Evolutionary conservation across 2,888 invertebrate species (phyloP).

Genomic region (Dryocosmus kuriphilus): DNA sequence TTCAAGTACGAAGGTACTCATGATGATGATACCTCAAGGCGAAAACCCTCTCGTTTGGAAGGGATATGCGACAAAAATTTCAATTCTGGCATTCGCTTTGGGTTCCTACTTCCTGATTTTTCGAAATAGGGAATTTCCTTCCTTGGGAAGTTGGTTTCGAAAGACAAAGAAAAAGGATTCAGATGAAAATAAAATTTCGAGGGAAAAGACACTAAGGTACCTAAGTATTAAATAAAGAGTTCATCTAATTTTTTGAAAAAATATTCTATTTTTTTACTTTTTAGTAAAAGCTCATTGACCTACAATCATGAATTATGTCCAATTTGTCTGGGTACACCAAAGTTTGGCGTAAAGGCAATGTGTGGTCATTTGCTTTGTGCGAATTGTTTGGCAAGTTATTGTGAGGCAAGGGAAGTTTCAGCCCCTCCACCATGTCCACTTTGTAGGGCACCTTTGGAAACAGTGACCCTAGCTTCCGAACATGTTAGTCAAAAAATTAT

Average conservation of each 20-base stretch:
- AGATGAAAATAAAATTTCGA: neutral
- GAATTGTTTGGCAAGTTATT: conserved; percentile 56
- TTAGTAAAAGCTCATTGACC: conserved; percentile 37
- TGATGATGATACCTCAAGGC: conserved; percentile 33
- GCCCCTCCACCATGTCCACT: conserved; percentile 66
- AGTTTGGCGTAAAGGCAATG: conserved; percentile 53
- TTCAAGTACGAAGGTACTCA: conserved; percentile 27
- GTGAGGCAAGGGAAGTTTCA: conserved; percentile 74
- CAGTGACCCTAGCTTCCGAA: conserved; percentile 64
- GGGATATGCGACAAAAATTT: conserved; percentile 48
- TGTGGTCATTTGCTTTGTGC: conserved; percentile 64
- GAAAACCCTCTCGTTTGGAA: conserved; percentile 47
- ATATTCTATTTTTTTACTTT: neutral
- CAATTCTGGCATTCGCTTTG: conserved; percentile 49
- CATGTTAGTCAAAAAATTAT: conserved; percentile 52
- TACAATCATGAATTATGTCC: conserved; percentile 61
- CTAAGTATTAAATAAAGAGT: neutral
- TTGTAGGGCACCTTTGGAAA: conserved; percentile 63
- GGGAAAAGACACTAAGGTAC: conserved; percentile 7
- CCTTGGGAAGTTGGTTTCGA: neutral
- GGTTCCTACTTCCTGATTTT: conserved; percentile 49
- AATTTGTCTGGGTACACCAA: conserved; percentile 60
- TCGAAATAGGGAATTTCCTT: conserved; percentile 30
- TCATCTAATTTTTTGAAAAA: neutral
- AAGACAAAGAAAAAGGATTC: neutral